phyloP scores from a whole-genome alignment of 2,113 vertebrate species.

The Hippocampus abdominalis region DNA sequence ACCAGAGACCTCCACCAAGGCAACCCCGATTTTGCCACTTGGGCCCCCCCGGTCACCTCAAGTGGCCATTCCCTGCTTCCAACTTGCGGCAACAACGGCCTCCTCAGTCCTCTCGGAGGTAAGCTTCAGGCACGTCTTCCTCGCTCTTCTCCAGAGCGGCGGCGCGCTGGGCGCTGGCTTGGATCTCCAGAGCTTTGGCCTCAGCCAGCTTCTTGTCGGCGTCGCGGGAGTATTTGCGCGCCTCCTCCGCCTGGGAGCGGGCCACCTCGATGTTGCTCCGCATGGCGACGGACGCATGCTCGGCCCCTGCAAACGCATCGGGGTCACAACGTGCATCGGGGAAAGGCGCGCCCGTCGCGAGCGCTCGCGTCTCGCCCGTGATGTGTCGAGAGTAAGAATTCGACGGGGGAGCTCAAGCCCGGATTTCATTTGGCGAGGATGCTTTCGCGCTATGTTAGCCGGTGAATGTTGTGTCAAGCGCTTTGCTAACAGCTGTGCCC shows the following conservation, averaged over 20 bases:
- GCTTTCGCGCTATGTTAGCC: no score
- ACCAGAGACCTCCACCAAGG: not conserved
- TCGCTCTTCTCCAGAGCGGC: conserved; percentile 40
- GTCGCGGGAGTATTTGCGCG: conserved; percentile 76
- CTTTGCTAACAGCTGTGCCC: no score
- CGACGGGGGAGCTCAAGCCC: no score
- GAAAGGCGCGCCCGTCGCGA: no score
- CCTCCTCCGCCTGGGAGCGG: conserved; percentile 81
- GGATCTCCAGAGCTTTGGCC: conserved; percentile 78
- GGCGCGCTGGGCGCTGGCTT: conserved; percentile 60
- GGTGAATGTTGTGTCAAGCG: no score
- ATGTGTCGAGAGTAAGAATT: no score
- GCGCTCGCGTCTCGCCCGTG: no score
- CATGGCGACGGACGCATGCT: conserved; percentile 78
- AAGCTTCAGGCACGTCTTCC: conserved; percentile 72
- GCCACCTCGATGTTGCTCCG: conserved; percentile 82
- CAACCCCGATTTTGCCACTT: not conserved
- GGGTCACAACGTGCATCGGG: not conserved
- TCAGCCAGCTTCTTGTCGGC: conserved; percentile 85
- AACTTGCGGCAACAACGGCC: not conserved
- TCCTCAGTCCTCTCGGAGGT: conserved; percentile 72
- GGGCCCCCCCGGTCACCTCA: no score
- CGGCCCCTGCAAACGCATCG: conserved; percentile 77
- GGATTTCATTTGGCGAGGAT: no score
- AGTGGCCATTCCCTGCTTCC: not conserved